A percentile compares a stretch with the other conserved stretches of the same genome.
phyloP scores from a whole-genome alignment of 2,888 invertebrate species.

The Lasioglossum lativentre region DNA sequence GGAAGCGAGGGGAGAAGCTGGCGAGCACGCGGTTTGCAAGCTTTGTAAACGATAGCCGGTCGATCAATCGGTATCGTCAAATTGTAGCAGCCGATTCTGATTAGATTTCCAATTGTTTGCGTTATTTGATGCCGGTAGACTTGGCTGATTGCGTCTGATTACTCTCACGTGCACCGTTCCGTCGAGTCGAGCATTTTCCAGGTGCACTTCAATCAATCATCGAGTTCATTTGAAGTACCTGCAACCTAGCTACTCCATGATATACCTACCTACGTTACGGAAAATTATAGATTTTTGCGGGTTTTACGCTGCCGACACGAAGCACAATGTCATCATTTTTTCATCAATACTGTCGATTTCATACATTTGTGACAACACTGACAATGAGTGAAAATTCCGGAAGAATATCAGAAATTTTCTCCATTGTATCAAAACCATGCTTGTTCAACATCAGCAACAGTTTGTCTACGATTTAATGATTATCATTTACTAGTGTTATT shows the following conservation, averaged over 20 bases:
- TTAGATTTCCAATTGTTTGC: conserved; percentile 76
- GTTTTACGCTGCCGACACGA: not conserved
- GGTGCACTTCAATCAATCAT: conserved; percentile 42
- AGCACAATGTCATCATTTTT: not conserved
- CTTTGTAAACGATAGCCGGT: conserved; percentile 74
- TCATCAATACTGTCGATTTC: not conserved
- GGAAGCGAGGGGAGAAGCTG: conserved; percentile 25
- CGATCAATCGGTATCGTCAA: conserved; percentile 73
- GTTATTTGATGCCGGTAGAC: conserved; percentile 72
- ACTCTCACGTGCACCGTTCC: conserved; percentile 60
- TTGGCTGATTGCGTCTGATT: conserved; percentile 72
- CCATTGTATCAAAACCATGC: no score
- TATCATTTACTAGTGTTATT: no score
- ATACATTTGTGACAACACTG: not conserved
- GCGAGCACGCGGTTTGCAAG: conserved; percentile 71
- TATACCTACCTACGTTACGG: not conserved
- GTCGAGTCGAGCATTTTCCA: conserved; percentile 56
- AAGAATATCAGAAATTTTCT: no score
- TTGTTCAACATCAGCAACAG: no score
- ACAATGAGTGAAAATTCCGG: no score
- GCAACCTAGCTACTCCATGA: not conserved
- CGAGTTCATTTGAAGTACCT: not conserved
- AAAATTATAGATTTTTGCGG: not conserved
- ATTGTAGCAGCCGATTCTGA: conserved; percentile 75
- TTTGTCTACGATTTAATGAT: not conserved